Evolutionary conservation across 2,888 invertebrate genomes (phyloP), one percentile per base, ranked within the genome.

Genomic region (Philonicus albiceps): DNA sequence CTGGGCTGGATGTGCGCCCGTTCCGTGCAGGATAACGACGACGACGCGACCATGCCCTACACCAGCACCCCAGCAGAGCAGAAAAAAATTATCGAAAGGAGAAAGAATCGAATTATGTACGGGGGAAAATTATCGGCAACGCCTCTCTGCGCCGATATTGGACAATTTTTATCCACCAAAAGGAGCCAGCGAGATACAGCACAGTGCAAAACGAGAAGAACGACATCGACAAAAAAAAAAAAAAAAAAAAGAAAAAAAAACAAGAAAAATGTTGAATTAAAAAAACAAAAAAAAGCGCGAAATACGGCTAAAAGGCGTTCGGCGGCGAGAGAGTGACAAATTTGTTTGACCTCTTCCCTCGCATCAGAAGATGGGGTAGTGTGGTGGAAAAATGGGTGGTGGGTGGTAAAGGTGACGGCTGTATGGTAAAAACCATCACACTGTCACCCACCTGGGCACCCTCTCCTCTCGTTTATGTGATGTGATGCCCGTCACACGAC

Each of bases 101-200:
- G 40, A 78, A 43, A 78, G 64, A 37, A 78, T 43, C 27, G 34
- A 64, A 83, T 83, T 64, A 37, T 34, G 55, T 64, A 83, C 64
- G 37, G 16, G n/a, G 53, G 22, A 53, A 85, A 53, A 53, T 86
- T 74, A 87, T 87, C 86, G 87, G 87, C 78, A 87, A 86, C 87
- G 87, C 87, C 87, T 87, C 87, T 87, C 78, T 86, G 83, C 64
- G 76, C 84, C 86, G 64, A 86, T 86, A 84, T 76, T 86, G 83
- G 86, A 64, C 83, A 83, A 80, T 72, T 76, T 64, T 55, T 74
- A 64, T 11, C 64, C 27, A 11, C 11, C 22, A 7, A 27, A 27
- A 30, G 80, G 5, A 40, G 16, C 11, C 3, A 40, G 22, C 19
- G 34, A n/a, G n/a, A 55, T 13, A 83, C 11, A 3, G 64, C 11